phyloP scores from a whole-genome alignment of 1,140 invertebrate genomes.

The Olivierus martensii region DNA sequence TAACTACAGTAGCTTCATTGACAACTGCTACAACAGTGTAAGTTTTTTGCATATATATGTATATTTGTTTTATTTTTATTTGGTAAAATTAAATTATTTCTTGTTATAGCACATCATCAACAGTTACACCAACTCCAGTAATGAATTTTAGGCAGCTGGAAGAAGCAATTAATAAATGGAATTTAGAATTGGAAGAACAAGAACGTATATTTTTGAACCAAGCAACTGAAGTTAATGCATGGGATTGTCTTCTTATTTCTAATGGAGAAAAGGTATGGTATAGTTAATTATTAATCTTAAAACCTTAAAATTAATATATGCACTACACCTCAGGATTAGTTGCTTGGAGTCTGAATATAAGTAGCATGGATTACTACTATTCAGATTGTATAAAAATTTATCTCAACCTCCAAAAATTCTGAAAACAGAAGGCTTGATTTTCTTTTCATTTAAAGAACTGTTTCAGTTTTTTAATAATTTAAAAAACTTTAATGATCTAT shows the following conservation, averaged over 20 bases:
- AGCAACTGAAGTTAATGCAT: conserved; percentile 84
- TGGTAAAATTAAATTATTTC: not conserved
- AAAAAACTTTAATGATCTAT: too few relatives aligned
- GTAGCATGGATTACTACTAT: too few relatives aligned
- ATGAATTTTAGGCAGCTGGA: conserved; percentile 81
- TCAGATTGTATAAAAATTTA: too few relatives aligned
- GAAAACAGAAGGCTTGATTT: too few relatives aligned
- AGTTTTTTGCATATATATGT: not conserved
- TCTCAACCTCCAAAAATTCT: too few relatives aligned
- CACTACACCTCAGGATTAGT: too few relatives aligned
- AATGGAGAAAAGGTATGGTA: conserved; percentile 87
- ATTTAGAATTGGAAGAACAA: conserved; percentile 79
- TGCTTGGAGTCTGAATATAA: too few relatives aligned
- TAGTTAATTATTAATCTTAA: too few relatives aligned
- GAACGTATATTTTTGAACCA: conserved; percentile 87
- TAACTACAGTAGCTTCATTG: not conserved
- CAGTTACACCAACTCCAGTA: conserved; percentile 1
- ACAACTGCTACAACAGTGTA: not conserved
- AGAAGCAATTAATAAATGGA: conserved; percentile 93
- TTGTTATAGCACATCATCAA: not conserved
- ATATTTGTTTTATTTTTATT: not conserved
- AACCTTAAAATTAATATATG: too few relatives aligned
- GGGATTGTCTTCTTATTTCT: conserved; percentile 76
- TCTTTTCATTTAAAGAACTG: too few relatives aligned
- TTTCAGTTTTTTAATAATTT: too few relatives aligned